Base-by-base conservation (phyloP, 2,888 invertebrate genomes). In the Meiosimyza platycephala region DNA sequence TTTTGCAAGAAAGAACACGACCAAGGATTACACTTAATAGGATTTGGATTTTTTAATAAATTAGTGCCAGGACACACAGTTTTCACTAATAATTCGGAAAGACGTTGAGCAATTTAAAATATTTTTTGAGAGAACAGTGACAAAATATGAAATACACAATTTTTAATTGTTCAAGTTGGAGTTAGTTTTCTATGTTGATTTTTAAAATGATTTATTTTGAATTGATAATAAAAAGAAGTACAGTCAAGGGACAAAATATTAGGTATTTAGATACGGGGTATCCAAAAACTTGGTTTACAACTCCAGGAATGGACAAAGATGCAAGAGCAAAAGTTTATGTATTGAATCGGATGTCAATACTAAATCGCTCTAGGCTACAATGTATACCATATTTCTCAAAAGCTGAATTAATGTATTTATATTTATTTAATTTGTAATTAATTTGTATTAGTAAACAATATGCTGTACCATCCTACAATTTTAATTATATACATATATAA, bases 41-140 rank as follows among this genome's bases (percentile, higher is more conserved):
- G 73, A 70, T 75, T 65, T 66, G 22, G 67, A 73, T 72, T 73
- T 73, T 48, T 68, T 54, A 69, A 68, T 71, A 59, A 72, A 71
- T 18, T 28, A 73, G 55, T 73, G 64, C 73, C 73, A 70, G 72
- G 71, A 75, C 60, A 73, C 69, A 73, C 69, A 70, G 60, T 69
- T 72, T 75, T 72, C 71, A 72, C 72, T 68, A 71, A 74, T 72
- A 74, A 74, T 74, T 74, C 74, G 48, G 74, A 72, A 74, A 74
- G 72, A 74, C 72, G 72, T 67, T 67, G 51, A 74, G 71, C 68
- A 74, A 74, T 74, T 72, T 71, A 63, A 40, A 70, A 70, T 51
- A 64, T 71, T 71, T 65, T 70, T 70, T 63, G 52, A 57, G 59
- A 16, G 52, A 65, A 59, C 16, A 59, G 28, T 71, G 71, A 74